phyloP scores from a whole-genome alignment of 1,140 invertebrate genomes.

The Drosophila eugracilis region DNA sequence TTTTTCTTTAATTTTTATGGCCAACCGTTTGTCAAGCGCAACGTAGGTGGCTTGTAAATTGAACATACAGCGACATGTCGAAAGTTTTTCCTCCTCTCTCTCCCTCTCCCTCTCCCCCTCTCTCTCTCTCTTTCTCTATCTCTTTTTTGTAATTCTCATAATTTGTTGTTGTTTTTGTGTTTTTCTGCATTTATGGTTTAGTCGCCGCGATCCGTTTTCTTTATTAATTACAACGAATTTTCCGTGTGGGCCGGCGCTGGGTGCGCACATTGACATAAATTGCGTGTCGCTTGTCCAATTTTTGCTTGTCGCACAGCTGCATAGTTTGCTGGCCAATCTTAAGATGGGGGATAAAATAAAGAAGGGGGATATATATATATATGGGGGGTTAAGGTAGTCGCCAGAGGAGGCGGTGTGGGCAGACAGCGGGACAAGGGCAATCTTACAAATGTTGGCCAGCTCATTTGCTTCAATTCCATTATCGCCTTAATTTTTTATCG shows the following conservation, averaged over 20 bases:
- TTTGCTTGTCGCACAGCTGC: slow-evolving; percentile 82
- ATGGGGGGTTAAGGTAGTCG: neutral
- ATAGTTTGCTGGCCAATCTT: slow-evolving; percentile 56
- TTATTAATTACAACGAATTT: slow-evolving; percentile 82
- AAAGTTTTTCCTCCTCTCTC: slow-evolving; percentile 46
- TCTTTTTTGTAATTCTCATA: neutral
- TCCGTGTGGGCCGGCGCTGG: slow-evolving; percentile 76
- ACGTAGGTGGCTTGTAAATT: slow-evolving; percentile 80
- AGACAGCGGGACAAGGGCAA: slow-evolving; percentile 22
- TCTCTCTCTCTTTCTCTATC: neutral
- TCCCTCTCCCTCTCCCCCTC: slow-evolving; percentile 31
- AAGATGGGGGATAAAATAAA: neutral
- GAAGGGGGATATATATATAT: neutral
- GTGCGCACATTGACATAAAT: slow-evolving; percentile 82
- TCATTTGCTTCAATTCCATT: slow-evolving; percentile 84
- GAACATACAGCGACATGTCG: slow-evolving; percentile 61
- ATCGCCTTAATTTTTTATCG: slow-evolving; percentile 84
- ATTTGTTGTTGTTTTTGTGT: slow-evolving; percentile 25
- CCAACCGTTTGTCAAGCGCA: slow-evolving; percentile 71
- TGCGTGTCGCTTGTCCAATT: slow-evolving; percentile 83
- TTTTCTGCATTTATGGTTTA: slow-evolving; percentile 30
- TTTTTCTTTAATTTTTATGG: slow-evolving; percentile 82
- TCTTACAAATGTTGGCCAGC: slow-evolving; percentile 82
- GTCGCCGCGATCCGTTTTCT: slow-evolving; percentile 41
- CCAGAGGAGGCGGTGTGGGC: neutral